Percentiles rank a stretch among this genome's conserved stretches.
Conservation (phyloP, 2,888 invertebrate species). For the Frankliniella fusca region DNA sequence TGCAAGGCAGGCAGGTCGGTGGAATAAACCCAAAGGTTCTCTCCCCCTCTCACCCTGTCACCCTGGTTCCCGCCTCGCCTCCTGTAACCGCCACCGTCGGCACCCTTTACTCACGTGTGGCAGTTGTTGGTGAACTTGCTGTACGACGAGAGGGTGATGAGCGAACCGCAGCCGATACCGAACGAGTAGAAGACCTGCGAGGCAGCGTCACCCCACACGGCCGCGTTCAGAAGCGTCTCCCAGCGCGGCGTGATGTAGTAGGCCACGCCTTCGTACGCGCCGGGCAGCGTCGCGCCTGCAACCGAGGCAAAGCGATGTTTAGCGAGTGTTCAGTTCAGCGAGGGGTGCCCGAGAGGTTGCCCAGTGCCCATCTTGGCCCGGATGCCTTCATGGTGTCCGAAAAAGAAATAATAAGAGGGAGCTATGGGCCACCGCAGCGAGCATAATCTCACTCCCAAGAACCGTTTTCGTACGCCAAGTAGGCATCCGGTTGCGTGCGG, state of each 20-base stretch:
- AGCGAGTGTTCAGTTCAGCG: no score
- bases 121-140: slow-evolving; percentile 59
- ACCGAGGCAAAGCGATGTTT: background rate
- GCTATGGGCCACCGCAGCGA: no score
- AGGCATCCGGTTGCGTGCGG: no score
- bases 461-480: no score
- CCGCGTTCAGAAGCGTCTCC: slow-evolving; percentile 57
- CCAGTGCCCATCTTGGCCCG: no score
- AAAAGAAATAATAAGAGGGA: no score
- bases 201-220: slow-evolving; percentile 62
- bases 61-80: no score
- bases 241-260: slow-evolving; percentile 65
- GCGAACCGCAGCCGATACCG: slow-evolving; percentile 59
- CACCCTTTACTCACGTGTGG: slow-evolving; percentile 48
- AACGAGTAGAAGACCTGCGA: slow-evolving; percentile 62
- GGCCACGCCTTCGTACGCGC: slow-evolving; percentile 58
- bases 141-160: slow-evolving; percentile 60
- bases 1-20: slow-evolving; percentile 42
- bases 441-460: no score
- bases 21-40: background rate
- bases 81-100: background rate
- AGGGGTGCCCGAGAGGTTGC: no score
- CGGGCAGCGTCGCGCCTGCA: slow-evolving; percentile 54
- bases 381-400: no score
- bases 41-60: no score